Base-by-base conservation (phyloP, 2,888 invertebrate genomes). In the Anthophora plumipes region DNA sequence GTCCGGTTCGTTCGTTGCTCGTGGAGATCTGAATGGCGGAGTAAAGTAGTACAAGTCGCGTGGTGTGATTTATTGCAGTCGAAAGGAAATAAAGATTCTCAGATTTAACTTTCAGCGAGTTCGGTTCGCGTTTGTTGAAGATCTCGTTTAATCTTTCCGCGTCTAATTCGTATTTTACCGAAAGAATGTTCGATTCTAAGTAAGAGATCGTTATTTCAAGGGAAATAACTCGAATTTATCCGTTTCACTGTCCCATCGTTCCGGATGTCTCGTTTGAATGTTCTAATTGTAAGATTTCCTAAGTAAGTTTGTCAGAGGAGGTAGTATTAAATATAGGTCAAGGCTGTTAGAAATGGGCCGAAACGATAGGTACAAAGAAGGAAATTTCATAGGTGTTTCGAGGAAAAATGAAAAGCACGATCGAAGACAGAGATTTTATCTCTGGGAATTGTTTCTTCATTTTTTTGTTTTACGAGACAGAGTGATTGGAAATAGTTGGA, bases 1-100 rank as follows among this genome's bases (percentile, higher is more conserved):
- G 64, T 80, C 80, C 78, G 79, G 77, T 69, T 60, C 31, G 48
- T 39, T 63, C 55, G 67, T 11, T 60, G 41, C 46, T 57, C 55
- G 43, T 7, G 20, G 12, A 63, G 43, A 43, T 71, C 31, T 52
- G 41, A 71, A 61, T 71, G 31, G 50, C 54, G 5, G 12, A 43
- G 43, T 54, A 52, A 43, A 55, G 63, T 52, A 55, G 63, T 52
- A 17, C 22, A 17, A 54, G 54, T 1, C 20, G 43, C 22, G 41
- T 52, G 54, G 50, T 59, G 8, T 50, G 25, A 71, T 64, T 41
- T 63, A 63, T 64, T 54, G 20, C 37, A 14, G 31, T 14, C 12
- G 12, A 43, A 22, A 17, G n/a, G 54, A 43, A 57, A 5, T 9
- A 20, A 50, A n/a, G n/a, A n/a, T n/a, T n/a, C n/a, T n/a, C n/a